Evolutionary conservation across 2,113 vertebrate species (phyloP).

Genomic region (Ellobius talpinus): DNA sequence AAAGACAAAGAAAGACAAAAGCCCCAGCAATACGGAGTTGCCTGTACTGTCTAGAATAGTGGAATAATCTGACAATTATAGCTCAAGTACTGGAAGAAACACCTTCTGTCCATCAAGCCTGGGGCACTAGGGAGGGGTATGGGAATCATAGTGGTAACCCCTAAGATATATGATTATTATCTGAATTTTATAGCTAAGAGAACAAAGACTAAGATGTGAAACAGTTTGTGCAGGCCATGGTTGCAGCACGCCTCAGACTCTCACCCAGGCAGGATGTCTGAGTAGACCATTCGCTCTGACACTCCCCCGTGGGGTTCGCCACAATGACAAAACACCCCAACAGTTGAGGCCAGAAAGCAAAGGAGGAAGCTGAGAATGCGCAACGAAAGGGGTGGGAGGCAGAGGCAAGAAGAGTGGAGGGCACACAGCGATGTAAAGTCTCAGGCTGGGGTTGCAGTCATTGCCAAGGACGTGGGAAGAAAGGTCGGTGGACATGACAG

Average conservation of each 20-base stretch:
- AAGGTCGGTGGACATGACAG: not conserved
- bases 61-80: not conserved
- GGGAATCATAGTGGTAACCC: not conserved
- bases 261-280: not conserved
- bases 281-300: not conserved
- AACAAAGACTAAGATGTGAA: not conserved
- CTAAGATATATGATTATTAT: not conserved
- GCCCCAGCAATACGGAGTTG: not conserved
- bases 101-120: not conserved
- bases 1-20: not conserved
- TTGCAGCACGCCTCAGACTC: not conserved
- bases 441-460: not conserved
- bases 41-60: not conserved
- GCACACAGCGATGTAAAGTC: not conserved
- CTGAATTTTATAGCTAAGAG: constrained; percentile 1
- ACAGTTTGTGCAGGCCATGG: not conserved
- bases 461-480: not conserved
- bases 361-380: constrained; percentile 3
- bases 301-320: rapidly evolving
- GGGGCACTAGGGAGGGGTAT: too few relatives aligned
- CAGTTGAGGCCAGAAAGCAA: not conserved
- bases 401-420: not conserved
- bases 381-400: not conserved
- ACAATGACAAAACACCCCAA: not conserved
- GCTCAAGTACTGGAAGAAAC: not conserved